A percentile compares a stretch with the other conserved stretches of the same genome.
These are phyloP conservation scores for Illadopsis cleaveri DNA, from an alignment of 2,113 vertebrate genomes.

Conservation along the genomic window DNA sequence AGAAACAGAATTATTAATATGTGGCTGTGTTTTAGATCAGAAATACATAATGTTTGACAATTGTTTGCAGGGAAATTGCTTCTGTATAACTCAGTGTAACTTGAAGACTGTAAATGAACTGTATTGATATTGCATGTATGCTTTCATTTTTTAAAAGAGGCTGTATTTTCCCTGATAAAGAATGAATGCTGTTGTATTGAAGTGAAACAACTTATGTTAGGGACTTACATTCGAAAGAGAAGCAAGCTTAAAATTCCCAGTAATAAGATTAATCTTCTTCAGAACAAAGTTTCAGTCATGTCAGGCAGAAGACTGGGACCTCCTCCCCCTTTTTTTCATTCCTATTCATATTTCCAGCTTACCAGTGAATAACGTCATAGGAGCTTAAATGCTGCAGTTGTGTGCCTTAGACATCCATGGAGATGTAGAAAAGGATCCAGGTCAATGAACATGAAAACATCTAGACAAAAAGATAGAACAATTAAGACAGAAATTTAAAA, in stretches of 20 bases:
- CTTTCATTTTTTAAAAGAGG: background rate
- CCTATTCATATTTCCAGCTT: background rate
- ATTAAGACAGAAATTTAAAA: background rate
- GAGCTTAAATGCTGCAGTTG: background rate
- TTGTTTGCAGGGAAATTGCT: background rate
- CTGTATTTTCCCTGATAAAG: background rate
- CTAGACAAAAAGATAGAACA: background rate
- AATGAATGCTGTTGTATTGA: background rate
- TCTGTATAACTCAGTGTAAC: background rate
- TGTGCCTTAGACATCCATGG: background rate
- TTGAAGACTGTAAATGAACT: background rate
- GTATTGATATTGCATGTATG: background rate
- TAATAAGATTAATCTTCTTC: background rate
- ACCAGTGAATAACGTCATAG: background rate
- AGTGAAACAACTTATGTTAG: background rate
- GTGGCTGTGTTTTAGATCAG: background rate
- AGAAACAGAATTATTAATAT: background rate
- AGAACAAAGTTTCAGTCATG: background rate
- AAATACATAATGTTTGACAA: background rate
- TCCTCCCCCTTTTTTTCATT: fast-evolving
- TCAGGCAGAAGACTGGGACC: background rate
- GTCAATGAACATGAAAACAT: background rate
- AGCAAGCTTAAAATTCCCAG: background rate
- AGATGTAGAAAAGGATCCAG: background rate
- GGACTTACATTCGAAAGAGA: background rate